Evolutionary conservation across 2,797 vertebrate species (phyloP), one percentile per base, ranked within the genome.

Genomic region (Enteromius trimaculatus): DNA sequence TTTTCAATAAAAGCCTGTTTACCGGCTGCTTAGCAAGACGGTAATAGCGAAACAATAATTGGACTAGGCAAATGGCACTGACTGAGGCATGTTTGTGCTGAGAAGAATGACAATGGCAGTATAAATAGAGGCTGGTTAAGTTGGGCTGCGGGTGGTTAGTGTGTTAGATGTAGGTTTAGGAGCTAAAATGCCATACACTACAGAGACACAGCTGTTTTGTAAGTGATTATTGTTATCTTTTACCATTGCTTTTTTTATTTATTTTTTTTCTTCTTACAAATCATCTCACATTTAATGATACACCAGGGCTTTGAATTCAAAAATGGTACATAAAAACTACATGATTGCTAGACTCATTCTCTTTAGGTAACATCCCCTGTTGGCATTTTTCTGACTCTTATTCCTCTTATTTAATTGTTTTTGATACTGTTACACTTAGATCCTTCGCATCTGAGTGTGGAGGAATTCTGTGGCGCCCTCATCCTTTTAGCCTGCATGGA

Each of bases 401-500:
- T 51, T 65, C 3, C 11, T 17, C 34, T 60, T 23, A 49, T 16
- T 66, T 49, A 65, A 66, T 66, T 31, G 19, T 76, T 47, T 82
- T 16, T 66, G 23, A 76, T 53, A 42, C 34, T n/a, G 47, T 82
- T 53, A 51, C 4, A 0, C 17, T 11, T 2, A 11, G 42, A 42
- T 64, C 39, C 17, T 64, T 47, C 3, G 0, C 37, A 21, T 76
- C 72, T 34, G 47, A 69, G 34, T 66, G 16, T 21, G 17, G 19
- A 68, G 81, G 71, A 77, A 83, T 85, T 74, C 51, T 62, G 64
- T 1, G 10, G 65, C 3, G 1, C 58, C 2, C 19, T 13, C 13
- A 51, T 79, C 79, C 79, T 81, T 84, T 88, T 84, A 86, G 66
- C 65, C 19, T 42, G 29, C 21, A 10, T 26, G 34, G 71, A 71